phyloP scores from a whole-genome alignment of 2,113 vertebrate species.

The Struthio camelus region DNA sequence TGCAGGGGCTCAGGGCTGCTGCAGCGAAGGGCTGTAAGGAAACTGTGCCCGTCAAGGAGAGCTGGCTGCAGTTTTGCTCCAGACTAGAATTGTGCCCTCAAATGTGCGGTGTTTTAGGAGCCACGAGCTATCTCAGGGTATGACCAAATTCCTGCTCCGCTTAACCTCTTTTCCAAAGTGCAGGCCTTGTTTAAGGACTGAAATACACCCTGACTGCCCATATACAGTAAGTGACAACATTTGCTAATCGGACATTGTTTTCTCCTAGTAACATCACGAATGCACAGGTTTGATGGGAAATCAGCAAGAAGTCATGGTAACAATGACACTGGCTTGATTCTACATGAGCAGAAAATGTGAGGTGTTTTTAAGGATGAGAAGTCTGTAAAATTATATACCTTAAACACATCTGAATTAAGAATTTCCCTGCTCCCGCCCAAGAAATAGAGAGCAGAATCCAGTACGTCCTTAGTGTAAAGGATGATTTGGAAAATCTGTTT shows the following conservation, averaged over 20 bases:
- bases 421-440: neutral
- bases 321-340: neutral
- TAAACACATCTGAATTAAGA: neutral
- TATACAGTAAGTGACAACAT: neutral
- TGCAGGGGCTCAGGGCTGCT: neutral
- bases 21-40: neutral
- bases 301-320: neutral
- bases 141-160: neutral
- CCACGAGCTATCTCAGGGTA: neutral
- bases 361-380: neutral
- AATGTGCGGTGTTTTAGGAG: neutral
- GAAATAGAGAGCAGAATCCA: neutral
- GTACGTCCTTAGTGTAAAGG: neutral
- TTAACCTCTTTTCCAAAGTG: neutral
- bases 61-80: neutral
- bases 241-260: neutral
- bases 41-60: neutral
- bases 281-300: neutral
- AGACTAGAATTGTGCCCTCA: neutral
- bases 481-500: neutral
- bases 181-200: neutral
- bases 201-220: neutral
- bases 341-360: neutral
- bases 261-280: neutral
- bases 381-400: neutral